A percentile compares a stretch with the other conserved stretches of the same genome.
Conservation (phyloP, 2,113 vertebrate genomes). For the Melanerpes formicivorus region DNA sequence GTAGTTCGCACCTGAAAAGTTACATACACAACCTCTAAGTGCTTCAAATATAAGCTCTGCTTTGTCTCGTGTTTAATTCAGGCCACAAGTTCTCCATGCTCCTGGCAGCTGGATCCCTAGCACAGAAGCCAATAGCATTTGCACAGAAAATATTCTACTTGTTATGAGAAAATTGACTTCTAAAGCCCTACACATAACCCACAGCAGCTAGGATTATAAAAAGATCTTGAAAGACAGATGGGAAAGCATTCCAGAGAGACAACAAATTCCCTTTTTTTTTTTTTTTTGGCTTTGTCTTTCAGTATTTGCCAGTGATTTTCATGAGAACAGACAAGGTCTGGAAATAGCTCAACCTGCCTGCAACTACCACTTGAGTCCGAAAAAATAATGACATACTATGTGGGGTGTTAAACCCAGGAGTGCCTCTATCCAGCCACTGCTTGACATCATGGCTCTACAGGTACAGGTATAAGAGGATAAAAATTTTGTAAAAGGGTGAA, state of each 20-base stretch:
- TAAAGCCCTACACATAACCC: not conserved
- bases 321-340: not conserved
- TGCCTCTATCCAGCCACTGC: not conserved
- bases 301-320: not conserved
- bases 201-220: not conserved
- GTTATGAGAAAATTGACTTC: not conserved
- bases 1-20: not conserved
- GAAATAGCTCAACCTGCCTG: not conserved
- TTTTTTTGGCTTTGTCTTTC: not conserved
- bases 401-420: not conserved
- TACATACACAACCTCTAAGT: accelerated
- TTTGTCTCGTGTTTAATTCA: not conserved
- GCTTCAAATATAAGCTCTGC: not conserved
- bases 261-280: slow-evolving; percentile 3
- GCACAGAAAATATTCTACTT: not conserved
- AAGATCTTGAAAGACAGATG: not conserved
- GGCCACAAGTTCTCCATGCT: not conserved
- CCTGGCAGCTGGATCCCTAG: not conserved
- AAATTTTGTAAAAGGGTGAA: not conserved
- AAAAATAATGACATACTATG: not conserved
- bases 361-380: accelerated
- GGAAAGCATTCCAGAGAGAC: not conserved
- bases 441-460: not conserved
- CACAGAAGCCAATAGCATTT: not conserved
- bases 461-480: not conserved